Percentiles rank a stretch among this genome's conserved stretches.
Evolutionary conservation across 1,140 invertebrate species (phyloP).

Genomic region (Frieseomelitta varia): DNA sequence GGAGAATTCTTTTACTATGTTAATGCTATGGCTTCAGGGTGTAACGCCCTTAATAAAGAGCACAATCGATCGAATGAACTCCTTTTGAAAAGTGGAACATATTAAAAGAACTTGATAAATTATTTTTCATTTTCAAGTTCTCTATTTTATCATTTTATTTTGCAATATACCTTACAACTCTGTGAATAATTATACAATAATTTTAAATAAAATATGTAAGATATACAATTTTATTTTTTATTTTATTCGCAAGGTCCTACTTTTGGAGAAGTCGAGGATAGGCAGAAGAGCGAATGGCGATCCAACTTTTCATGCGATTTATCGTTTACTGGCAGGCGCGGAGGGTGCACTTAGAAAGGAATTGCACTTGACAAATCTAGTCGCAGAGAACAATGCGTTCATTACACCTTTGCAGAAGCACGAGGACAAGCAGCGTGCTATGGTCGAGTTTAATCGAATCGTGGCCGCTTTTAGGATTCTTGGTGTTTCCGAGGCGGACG

Average conservation of each 20-base stretch:
- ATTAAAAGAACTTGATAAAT: background rate
- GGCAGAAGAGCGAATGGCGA: constrained; percentile 87
- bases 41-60: background rate
- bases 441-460: constrained; percentile 90
- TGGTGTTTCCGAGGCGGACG: constrained; percentile 89
- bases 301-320: constrained; percentile 91
- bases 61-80: background rate
- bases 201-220: background rate
- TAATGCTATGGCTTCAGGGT: background rate
- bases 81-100: background rate
- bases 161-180: no score
- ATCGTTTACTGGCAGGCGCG: constrained; percentile 91
- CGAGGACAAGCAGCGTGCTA: constrained; percentile 91
- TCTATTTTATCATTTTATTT: no score
- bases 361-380: constrained; percentile 89
- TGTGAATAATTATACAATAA: background rate
- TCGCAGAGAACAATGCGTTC: constrained; percentile 89
- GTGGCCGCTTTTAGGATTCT: constrained; percentile 89
- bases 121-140: background rate
- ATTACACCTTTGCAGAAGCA: constrained; percentile 90
- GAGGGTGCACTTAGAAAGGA: constrained; percentile 90
- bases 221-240: no score
- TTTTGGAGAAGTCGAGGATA: constrained; percentile 90
- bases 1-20: background rate
- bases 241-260: constrained; percentile 82